Evolutionary conservation across 2,113 vertebrate genomes (phyloP).

Genomic region (Callipepla californica): DNA sequence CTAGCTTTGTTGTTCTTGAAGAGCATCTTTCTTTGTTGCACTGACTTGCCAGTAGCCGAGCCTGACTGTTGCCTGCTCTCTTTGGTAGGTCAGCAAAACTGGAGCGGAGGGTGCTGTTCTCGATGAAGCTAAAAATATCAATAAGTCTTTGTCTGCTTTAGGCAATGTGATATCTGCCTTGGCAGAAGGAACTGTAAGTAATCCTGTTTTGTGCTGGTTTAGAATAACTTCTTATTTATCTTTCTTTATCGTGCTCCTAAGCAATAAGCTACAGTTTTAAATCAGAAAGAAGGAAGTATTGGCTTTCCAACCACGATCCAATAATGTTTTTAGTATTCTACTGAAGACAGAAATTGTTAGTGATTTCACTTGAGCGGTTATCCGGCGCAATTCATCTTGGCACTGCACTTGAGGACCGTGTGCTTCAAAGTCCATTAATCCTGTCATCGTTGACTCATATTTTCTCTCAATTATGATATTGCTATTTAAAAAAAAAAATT

Average conservation of each 20-base stretch:
- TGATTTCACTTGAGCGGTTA: background rate
- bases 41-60: background rate
- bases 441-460: accelerated
- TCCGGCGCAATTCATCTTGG: background rate
- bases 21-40: background rate
- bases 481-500: accelerated
- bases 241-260: background rate
- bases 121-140: slow-evolving; percentile 99
- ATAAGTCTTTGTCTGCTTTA: slow-evolving; percentile 96
- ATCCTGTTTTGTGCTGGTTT: slow-evolving; percentile 16
- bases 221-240: background rate
- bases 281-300: background rate
- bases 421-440: background rate
- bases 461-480: accelerated
- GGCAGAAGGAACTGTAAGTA: slow-evolving; percentile 92
- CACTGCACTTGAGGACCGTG: background rate
- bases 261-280: background rate
- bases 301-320: background rate
- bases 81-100: slow-evolving; percentile 94
- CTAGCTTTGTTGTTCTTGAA: background rate
- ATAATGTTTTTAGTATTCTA: background rate
- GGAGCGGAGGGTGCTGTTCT: slow-evolving; percentile 95
- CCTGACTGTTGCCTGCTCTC: slow-evolving; percentile 44
- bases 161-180: slow-evolving; percentile 97
- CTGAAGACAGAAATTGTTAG: background rate